Base-by-base conservation (phyloP, 2,888 invertebrate genomes). In the Macaria notata region DNA sequence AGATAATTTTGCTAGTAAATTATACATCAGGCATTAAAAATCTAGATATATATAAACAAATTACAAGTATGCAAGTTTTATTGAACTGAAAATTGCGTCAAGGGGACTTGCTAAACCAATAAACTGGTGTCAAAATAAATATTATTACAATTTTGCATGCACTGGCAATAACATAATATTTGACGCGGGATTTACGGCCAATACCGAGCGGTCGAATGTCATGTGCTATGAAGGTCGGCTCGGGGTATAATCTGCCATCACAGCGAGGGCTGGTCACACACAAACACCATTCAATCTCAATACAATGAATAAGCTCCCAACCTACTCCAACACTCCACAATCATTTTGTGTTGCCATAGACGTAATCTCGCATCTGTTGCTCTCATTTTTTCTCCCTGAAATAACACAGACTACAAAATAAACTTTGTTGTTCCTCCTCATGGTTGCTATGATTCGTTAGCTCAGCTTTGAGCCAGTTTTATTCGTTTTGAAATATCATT, bases 261-360 rank as follows among this genome's bases (percentile, higher is more conserved):
- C 58, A 66, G 64, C 58, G 73, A 67, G 72, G 68, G 66, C 76
- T 68, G 79, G 78, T 79, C 79, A 81, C 73, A 74, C 72, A 65
- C 73, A 69, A 72, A 69, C 71, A 62, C 70, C 64, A 70, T 73
- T 72, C 69, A 70, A 65, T 69, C 70, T 63, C 63, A 65, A 71
- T 71, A 76, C 79, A 80, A 79, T 76, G 75, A 73, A 67, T 78
- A 74, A 81, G 74, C 75, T 71, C 71, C 62, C 66, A 66, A 65
- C 70, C 70, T 70, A 73, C 73, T 68, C 72, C 78, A 70, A 75
- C 76, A 71, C 70, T 73, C 72, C 74, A 64, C 73, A 73, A 75
- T 76, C 74, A 76, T 80, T 77, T 73, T 73, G 62, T 68, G 71
- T 58, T 57, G 52, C 57, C 56, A 63, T 59, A 63, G 62, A 69